phyloP scores from a whole-genome alignment of 1,140 invertebrate genomes.

The Calliphora vicina region DNA sequence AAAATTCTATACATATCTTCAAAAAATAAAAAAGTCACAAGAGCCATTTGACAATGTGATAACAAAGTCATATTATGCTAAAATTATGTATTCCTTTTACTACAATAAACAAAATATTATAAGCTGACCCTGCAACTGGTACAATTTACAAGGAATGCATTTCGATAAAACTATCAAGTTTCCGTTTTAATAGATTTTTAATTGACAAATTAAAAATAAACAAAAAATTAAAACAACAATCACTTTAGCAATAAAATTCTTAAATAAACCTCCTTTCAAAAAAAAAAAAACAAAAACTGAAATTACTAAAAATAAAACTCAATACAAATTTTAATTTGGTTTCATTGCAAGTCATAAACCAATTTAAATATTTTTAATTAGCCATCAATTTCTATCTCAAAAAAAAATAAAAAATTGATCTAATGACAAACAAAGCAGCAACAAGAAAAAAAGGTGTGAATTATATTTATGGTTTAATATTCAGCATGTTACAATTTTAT shows the following conservation, averaged over 20 bases:
- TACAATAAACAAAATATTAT: no score
- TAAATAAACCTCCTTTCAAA: background rate
- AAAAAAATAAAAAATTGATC: background rate
- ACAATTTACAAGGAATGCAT: no score
- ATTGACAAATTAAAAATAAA: no score
- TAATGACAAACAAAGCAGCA: background rate
- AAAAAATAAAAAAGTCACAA: no score
- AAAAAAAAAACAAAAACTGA: background rate
- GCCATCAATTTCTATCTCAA: background rate
- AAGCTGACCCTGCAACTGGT: no score
- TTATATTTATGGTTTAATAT: background rate
- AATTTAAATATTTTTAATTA: background rate
- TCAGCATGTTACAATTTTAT: background rate
- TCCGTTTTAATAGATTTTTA: no score
- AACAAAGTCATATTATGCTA: no score
- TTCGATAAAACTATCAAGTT: no score
- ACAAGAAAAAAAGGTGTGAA: background rate
- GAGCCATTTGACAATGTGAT: no score
- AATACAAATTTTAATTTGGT: background rate
- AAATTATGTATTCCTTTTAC: no score
- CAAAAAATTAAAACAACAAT: background rate
- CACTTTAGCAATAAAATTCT: background rate
- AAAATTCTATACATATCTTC: no score
- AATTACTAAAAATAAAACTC: no score
- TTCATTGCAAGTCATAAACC: background rate